Conservation (phyloP, 2,888 invertebrate genomes). For the Nebria salina region DNA sequence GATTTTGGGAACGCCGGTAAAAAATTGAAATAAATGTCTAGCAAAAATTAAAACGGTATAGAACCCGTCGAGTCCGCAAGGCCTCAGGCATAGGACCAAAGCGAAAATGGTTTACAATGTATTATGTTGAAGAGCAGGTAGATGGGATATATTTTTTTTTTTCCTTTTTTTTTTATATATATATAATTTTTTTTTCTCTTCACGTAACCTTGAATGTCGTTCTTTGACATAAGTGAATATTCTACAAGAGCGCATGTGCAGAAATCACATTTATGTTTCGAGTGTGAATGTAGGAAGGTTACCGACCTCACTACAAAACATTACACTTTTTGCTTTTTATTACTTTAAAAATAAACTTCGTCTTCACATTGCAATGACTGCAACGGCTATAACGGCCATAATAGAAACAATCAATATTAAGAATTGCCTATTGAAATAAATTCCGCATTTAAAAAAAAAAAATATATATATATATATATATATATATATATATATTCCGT, state of each 20-base stretch:
- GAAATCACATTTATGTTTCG: conserved; percentile 11
- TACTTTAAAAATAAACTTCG: conserved; percentile 1
- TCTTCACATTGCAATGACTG: not conserved
- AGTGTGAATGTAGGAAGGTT: conserved; percentile 12
- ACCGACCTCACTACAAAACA: conserved; percentile 8
- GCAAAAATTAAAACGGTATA: not conserved
- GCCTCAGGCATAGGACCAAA: not conserved
- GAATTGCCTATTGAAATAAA: not conserved
- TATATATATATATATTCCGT: no score
- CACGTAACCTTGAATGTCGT: conserved; percentile 42
- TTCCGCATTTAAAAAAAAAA: not conserved
- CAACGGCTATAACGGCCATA: not conserved
- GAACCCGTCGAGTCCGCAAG: not conserved
- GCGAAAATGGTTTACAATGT: not conserved
- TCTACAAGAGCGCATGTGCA: conserved; percentile 5
- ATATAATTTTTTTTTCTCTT: not conserved
- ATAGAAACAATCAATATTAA: not conserved
- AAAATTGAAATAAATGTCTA: not conserved
- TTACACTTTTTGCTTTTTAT: not conserved
- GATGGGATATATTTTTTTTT: conserved; percentile 39
- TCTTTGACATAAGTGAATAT: conserved; percentile 34
- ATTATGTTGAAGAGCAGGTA: conserved; percentile 35
- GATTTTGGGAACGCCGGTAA: not conserved
- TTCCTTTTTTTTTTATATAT: conserved; percentile 29
- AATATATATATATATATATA: no score